Conservation (phyloP, 2,888 invertebrate species). For the Drosophila fungiperda region DNA sequence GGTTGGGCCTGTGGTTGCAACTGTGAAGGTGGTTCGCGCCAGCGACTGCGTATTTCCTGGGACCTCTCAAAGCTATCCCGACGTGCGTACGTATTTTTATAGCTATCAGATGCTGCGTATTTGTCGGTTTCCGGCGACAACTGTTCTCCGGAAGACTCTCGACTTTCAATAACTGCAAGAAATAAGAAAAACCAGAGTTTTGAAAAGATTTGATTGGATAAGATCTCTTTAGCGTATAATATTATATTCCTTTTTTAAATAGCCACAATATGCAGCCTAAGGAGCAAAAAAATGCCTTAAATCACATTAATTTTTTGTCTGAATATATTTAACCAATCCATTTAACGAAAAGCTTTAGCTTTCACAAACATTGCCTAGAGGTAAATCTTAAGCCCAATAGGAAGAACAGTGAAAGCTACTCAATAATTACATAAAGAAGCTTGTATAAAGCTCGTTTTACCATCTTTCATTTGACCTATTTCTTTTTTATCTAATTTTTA, state of each 20-base stretch:
- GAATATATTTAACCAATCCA: too few relatives aligned
- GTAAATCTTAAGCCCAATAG: not conserved
- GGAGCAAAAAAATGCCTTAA: too few relatives aligned
- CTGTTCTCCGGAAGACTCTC: constrained; percentile 51
- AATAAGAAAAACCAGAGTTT: not conserved
- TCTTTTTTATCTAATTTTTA: not conserved
- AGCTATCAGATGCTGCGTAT: constrained; percentile 30
- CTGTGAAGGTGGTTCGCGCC: constrained; percentile 35
- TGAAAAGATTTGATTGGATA: not conserved
- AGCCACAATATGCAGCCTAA: too few relatives aligned
- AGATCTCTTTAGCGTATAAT: too few relatives aligned
- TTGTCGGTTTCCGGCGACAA: constrained; percentile 16
- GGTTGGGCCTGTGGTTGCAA: constrained; percentile 6
- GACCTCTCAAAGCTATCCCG: constrained; percentile 60
- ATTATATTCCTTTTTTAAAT: too few relatives aligned
- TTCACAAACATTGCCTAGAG: not conserved
- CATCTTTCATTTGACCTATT: not conserved
- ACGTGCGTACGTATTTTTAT: constrained; percentile 33
- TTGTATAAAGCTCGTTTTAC: not conserved
- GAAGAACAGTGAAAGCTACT: not conserved
- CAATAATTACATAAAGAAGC: not conserved
- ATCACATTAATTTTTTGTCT: too few relatives aligned
- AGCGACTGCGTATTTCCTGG: constrained; percentile 54
- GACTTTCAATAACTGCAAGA: constrained; percentile 44
- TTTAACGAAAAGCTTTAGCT: not conserved